Evolutionary conservation across 2,113 vertebrate genomes (phyloP).

Genomic region (Hypocryptadius cinnamomeus): DNA sequence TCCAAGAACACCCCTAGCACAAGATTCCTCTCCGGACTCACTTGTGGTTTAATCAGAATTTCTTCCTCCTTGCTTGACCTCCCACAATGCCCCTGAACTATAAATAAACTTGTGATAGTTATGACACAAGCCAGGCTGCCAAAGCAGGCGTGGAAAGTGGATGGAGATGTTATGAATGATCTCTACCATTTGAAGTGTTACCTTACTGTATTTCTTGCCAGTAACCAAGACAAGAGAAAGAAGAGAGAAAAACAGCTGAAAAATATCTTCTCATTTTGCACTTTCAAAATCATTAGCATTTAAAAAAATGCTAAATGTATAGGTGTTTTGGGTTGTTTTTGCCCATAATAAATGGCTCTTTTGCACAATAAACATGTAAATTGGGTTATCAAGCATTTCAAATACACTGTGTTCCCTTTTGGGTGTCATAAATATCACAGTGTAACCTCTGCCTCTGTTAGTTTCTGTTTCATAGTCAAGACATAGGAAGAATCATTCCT

Average conservation of each 20-base stretch:
- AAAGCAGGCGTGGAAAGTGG: neutral
- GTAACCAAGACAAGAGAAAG: neutral
- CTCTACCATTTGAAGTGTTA: neutral
- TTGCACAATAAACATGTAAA: neutral
- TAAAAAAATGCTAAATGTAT: neutral
- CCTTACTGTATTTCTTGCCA: neutral
- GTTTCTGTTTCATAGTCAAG: neutral
- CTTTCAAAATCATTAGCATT: neutral
- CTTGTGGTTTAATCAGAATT: neutral
- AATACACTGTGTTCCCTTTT: neutral
- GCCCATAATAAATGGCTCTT: neutral
- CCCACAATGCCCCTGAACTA: neutral
- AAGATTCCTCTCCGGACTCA: neutral
- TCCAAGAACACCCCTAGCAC: neutral
- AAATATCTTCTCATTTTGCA: neutral
- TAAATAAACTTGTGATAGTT: conserved; percentile 25
- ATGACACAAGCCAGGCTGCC: neutral
- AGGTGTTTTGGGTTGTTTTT: neutral
- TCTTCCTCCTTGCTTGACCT: conserved; percentile 16
- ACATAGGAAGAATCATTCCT: neutral
- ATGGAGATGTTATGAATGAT: conserved; percentile 20
- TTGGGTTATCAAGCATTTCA: neutral
- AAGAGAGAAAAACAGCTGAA: neutral
- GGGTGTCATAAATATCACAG: neutral
- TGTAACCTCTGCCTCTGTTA: neutral